Evolutionary conservation across 2,888 invertebrate species (phyloP).

Genomic region (Cerastis rubricosa): DNA sequence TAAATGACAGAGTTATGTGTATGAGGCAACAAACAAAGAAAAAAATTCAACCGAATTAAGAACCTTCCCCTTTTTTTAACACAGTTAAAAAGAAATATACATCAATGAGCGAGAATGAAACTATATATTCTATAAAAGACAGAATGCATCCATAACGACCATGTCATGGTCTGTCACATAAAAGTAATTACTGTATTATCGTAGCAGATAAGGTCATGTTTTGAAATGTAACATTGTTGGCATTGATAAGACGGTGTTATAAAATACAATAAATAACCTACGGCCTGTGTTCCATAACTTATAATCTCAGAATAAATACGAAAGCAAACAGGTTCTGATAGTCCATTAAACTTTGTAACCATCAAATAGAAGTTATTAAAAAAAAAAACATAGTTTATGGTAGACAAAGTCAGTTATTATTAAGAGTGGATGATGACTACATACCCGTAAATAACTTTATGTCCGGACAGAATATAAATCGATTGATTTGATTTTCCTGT

Average conservation of each 20-base stretch:
- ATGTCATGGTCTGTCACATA: conserved; percentile 14
- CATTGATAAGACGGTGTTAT: conserved; percentile 47
- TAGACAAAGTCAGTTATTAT: background rate
- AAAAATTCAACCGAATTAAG: too few relatives aligned
- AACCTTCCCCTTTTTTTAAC: too few relatives aligned
- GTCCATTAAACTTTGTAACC: conserved; percentile 52
- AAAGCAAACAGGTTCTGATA: conserved; percentile 50
- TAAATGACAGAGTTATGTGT: too few relatives aligned
- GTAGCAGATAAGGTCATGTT: conserved; percentile 48
- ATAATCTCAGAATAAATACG: conserved; percentile 38
- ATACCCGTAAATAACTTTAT: conserved; percentile 1
- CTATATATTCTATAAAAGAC: background rate
- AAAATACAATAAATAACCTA: conserved; percentile 37
- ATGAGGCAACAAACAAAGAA: too few relatives aligned
- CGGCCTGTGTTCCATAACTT: conserved; percentile 38
- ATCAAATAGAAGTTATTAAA: conserved; percentile 45
- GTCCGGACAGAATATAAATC: conserved; percentile 14
- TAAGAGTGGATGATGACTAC: background rate
- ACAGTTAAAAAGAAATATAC: background rate
- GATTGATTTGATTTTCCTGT: conserved; percentile 38
- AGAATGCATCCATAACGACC: conserved; percentile 20
- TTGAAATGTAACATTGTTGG: conserved; percentile 49
- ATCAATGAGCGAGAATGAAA: background rate
- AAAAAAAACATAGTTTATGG: background rate
- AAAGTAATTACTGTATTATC: conserved; percentile 29